These are phyloP conservation scores for Excalfactoria chinensis DNA, from an alignment of 2,113 vertebrate genomes.

Conservation along the genomic window DNA sequence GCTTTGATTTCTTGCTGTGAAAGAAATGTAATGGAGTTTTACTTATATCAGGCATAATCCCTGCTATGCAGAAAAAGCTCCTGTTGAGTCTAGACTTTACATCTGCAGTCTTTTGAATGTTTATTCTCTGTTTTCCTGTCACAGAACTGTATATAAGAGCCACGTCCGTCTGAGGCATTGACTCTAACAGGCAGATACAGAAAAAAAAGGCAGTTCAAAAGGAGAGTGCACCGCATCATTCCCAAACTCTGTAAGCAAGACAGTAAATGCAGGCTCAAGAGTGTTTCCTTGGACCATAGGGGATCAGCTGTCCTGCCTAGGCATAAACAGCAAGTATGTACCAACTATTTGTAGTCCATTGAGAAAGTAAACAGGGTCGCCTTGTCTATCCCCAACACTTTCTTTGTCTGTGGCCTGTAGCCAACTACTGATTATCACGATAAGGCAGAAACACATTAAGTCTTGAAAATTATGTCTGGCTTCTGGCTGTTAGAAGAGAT, in stretches of 20 bases:
- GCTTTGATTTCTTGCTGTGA: not conserved
- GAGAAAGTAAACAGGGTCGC: conserved; percentile 59
- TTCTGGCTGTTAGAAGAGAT: conserved; percentile 61
- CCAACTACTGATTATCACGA: conserved; percentile 62
- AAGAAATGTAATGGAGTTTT: not conserved
- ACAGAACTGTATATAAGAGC: not conserved
- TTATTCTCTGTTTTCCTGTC: not conserved
- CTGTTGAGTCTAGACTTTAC: not conserved
- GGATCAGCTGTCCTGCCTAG: conserved; percentile 6
- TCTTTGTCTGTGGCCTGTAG: conserved; percentile 67
- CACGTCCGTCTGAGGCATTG: not conserved
- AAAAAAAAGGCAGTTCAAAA: not conserved
- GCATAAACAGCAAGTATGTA: conserved; percentile 56
- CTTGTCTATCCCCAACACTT: conserved; percentile 31
- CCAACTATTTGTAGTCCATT: conserved; percentile 50
- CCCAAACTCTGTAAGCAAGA: not conserved
- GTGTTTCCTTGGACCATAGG: not conserved
- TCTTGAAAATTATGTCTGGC: conserved; percentile 69
- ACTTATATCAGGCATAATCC: not conserved
- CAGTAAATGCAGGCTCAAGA: not conserved
- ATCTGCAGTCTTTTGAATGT: not conserved
- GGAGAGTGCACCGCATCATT: not conserved
- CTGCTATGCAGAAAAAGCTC: not conserved
- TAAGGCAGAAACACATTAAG: conserved; percentile 62
- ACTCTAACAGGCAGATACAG: not conserved